phyloP scores from a whole-genome alignment of 2,113 vertebrate species.

The Mobula hypostoma region DNA sequence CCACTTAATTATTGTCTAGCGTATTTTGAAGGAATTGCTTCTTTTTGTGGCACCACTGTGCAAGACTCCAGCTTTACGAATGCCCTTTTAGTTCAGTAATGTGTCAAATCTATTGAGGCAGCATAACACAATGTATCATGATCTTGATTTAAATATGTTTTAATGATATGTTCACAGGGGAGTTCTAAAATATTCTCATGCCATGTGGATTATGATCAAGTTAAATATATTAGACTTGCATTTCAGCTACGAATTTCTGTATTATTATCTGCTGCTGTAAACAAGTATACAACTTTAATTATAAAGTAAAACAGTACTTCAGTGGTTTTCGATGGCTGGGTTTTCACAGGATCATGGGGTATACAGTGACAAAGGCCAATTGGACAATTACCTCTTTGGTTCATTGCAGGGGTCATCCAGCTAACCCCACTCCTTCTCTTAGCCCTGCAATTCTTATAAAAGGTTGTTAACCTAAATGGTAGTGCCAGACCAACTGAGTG shows the following conservation, averaged over 20 bases:
- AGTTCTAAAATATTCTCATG: background rate
- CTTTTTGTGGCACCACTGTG: constrained; percentile 9
- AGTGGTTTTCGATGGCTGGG: background rate
- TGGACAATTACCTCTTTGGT: too few species aligned
- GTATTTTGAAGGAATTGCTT: constrained; percentile 10
- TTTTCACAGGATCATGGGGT: too few species aligned
- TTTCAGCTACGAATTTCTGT: too few species aligned
- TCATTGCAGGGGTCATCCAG: too few species aligned
- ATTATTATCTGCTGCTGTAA: background rate
- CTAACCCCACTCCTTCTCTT: too few species aligned
- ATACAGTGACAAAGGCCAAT: too few species aligned
- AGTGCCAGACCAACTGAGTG: too few species aligned
- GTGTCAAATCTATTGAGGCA: background rate
- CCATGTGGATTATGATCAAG: background rate
- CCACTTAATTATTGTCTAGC: background rate
- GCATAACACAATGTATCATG: background rate
- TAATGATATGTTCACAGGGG: background rate
- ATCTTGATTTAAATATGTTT: background rate
- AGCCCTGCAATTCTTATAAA: too few species aligned
- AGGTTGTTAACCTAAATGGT: too few species aligned
- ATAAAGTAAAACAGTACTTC: background rate
- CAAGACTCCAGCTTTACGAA: constrained; percentile 9
- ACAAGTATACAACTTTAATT: background rate
- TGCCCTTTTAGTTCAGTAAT: background rate
- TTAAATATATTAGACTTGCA: background rate